phyloP scores from a whole-genome alignment of 1,140 invertebrate genomes.

The Chymomyza costata region DNA sequence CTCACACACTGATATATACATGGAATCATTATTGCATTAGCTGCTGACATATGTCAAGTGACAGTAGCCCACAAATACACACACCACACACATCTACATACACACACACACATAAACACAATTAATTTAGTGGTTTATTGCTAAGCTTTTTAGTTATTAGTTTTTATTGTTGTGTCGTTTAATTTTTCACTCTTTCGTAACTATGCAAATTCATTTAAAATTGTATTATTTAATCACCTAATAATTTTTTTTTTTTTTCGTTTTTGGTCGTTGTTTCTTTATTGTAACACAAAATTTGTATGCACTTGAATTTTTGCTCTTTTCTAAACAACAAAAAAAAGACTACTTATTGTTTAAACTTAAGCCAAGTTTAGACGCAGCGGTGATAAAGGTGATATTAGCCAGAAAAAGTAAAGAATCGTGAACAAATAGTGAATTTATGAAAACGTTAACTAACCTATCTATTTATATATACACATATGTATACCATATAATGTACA shows the following conservation, averaged over 20 bases:
- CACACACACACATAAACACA: background rate
- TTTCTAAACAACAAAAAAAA: constrained; percentile 18
- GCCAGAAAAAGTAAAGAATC: constrained; percentile 57
- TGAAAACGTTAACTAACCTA: too few relatives aligned
- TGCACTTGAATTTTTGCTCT: too few relatives aligned
- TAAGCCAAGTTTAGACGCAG: constrained; percentile 48
- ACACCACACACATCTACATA: background rate
- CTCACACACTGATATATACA: background rate
- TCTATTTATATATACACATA: background rate
- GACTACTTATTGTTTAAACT: constrained; percentile 59
- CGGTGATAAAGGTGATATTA: constrained; percentile 70
- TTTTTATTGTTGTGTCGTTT: constrained; percentile 56
- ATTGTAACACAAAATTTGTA: constrained; percentile 27
- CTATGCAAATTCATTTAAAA: constrained; percentile 1
- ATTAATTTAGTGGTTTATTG: constrained; percentile 36
- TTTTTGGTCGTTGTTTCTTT: constrained; percentile 18
- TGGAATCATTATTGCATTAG: constrained; percentile 26
- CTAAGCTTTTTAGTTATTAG: constrained; percentile 47
- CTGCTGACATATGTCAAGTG: constrained; percentile 25
- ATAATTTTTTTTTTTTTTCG: constrained; percentile 21
- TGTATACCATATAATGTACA: too few relatives aligned
- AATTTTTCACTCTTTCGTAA: constrained; percentile 26
- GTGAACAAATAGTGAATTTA: constrained; percentile 68
- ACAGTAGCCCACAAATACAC: background rate
- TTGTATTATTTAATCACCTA: too few relatives aligned